phyloP scores from a whole-genome alignment of 2,113 vertebrate species.

The Anoplopoma fimbria region DNA sequence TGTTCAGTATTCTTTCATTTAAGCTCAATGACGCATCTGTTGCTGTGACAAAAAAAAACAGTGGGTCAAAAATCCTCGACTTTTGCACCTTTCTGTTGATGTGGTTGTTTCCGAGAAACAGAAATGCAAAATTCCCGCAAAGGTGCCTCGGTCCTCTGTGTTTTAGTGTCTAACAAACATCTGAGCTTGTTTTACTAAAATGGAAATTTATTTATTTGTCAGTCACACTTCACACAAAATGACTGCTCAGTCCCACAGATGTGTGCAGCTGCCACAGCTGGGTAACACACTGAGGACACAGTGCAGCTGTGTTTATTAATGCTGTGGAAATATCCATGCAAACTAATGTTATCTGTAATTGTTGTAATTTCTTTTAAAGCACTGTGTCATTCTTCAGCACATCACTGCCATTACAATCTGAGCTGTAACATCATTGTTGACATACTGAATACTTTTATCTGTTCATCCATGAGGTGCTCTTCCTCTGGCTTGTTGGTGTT shows the following conservation, averaged over 20 bases:
- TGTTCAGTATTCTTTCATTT: neutral
- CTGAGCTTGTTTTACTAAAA: neutral
- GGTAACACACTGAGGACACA: neutral
- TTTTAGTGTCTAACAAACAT: conserved; percentile 8
- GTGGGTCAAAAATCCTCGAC: neutral
- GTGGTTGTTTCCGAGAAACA: neutral
- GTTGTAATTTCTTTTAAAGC: neutral
- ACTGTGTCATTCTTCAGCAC: neutral
- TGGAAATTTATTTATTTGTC: neutral
- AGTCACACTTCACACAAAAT: neutral
- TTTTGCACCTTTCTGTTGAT: neutral
- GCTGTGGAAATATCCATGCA: conserved; percentile 6
- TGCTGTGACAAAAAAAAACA: neutral
- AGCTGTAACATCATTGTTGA: neutral
- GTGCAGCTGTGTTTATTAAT: conserved; percentile 31
- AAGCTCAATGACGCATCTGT: conserved; percentile 4
- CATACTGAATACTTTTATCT: neutral
- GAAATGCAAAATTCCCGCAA: neutral
- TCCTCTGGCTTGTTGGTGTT: neutral
- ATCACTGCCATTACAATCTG: neutral
- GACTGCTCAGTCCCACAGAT: conserved; percentile 3
- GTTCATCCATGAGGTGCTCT: neutral
- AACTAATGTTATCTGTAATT: conserved; percentile 13
- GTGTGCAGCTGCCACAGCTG: conserved; percentile 52
- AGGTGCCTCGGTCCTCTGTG: neutral